Evolutionary conservation across 1,140 invertebrate genomes (phyloP), one percentile per base, ranked within the genome.

Genomic region (Drosophila sproati): DNA sequence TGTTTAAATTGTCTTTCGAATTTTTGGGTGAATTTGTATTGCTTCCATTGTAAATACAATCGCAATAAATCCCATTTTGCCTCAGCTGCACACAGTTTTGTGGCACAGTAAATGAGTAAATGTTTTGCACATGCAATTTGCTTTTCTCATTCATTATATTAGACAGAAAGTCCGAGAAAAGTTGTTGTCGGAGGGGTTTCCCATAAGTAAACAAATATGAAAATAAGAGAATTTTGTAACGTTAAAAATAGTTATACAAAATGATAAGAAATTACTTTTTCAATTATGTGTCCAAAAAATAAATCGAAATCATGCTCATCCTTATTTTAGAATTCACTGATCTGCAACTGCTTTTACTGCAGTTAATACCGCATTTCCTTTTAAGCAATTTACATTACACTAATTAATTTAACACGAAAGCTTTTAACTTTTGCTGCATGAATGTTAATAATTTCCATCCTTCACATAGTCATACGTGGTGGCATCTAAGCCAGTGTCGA

Each of bases 391-490:
- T n/a, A 43, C 39, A 43, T 43, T n/a, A n/a, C n/a, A 43, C n/a
- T n/a, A n/a, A 43, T 43, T 3, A 28, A 28, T 28, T 48, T 29
- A 3, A 29, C 20, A 28, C 4, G 5, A 54, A 54, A 54, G 52
- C 52, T 37, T 55, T 55, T 39, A 55, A 28, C 52, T 28, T 28
- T 56, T 56, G 12, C 5, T 6, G 3, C 29, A 51, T n/a, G 4
- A 12, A 48, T 6, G 20, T 20, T 4, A 31, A 51, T 31, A 10
- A 32, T 4, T 31, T 51, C 20, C 0, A 20, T 20, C 20, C 20
- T 51, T 32, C 28, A 50, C 8, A 8, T n/a, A 20, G 31, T 12
- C 32, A 6, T 31, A 54, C n/a, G 12, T 32, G 4, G 10, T 10
- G 8, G 0, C 31, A 52, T 35, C 51, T 52, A 45, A 57, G 39